Conservation (phyloP, 2,113 vertebrate genomes). For the Scophthalmus maximus region DNA sequence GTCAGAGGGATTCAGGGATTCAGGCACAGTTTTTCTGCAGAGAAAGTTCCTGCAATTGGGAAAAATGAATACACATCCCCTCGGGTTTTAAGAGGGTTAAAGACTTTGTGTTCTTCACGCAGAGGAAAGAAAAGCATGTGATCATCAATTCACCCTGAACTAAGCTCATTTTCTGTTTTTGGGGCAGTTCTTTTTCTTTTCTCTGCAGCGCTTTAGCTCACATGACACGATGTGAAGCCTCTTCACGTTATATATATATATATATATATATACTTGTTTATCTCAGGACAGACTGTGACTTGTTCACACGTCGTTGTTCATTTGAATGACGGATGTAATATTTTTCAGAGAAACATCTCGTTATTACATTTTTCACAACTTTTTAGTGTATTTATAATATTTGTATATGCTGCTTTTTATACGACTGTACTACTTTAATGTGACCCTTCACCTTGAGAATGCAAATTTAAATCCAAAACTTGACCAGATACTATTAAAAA, state of each 20-base stretch:
- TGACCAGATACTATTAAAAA: no score
- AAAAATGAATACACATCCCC: constrained; percentile 5
- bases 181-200: not conserved
- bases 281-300: no score
- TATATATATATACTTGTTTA: no score
- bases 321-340: no score
- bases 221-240: not conserved
- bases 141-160: not conserved
- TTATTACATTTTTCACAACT: no score
- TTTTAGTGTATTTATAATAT: no score
- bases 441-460: no score
- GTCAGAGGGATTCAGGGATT: constrained; percentile 55
- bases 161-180: constrained; percentile 13
- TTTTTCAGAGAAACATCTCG: no score
- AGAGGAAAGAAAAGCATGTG: constrained; percentile 8
- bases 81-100: not conserved
- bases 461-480: no score
- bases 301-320: no score
- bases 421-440: no score
- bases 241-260: not conserved
- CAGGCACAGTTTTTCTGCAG: constrained; percentile 46
- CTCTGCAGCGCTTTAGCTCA: not conserved
- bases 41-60: constrained; percentile 10
- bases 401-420: no score
- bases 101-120: not conserved